Conservation (phyloP, 2,888 invertebrate genomes). For the Sthenelais limicola region DNA sequence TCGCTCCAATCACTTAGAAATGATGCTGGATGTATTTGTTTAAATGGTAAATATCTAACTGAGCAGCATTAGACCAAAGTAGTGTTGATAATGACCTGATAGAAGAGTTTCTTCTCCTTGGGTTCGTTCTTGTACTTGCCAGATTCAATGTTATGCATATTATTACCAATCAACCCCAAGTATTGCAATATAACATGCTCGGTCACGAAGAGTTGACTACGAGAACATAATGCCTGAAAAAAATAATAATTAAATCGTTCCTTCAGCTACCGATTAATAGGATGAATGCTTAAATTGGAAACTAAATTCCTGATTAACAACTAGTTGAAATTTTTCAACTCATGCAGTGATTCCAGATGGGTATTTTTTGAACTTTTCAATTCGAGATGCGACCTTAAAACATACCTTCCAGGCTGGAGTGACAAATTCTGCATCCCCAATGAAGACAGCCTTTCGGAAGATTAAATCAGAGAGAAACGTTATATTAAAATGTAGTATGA, state of each 20-base stretch:
- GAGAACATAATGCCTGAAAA: conserved; percentile 48
- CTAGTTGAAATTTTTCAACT: too few relatives aligned
- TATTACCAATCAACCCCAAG: conserved; percentile 66
- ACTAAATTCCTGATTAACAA: too few relatives aligned
- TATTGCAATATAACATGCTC: conserved; percentile 66
- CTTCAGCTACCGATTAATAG: too few relatives aligned
- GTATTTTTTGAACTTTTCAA: too few relatives aligned
- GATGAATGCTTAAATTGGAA: too few relatives aligned
- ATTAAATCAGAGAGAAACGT: neutral
- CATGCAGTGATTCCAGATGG: too few relatives aligned
- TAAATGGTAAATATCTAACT: too few relatives aligned
- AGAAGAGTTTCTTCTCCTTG: conserved; percentile 63
- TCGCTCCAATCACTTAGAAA: too few relatives aligned
- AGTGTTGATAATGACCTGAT: conserved; percentile 60
- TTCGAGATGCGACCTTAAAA: too few relatives aligned
- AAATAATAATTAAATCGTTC: neutral
- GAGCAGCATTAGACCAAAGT: too few relatives aligned
- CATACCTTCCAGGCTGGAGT: conserved; percentile 17
- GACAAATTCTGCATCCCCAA: conserved; percentile 7
- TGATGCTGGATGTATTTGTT: too few relatives aligned
- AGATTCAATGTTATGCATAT: conserved; percentile 59
- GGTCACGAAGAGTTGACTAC: conserved; percentile 59
- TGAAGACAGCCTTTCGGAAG: neutral
- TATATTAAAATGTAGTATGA: neutral
- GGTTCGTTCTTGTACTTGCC: conserved; percentile 53